phyloP scores from a whole-genome alignment of 2,113 vertebrate genomes.

The Otocyon megalotis region DNA sequence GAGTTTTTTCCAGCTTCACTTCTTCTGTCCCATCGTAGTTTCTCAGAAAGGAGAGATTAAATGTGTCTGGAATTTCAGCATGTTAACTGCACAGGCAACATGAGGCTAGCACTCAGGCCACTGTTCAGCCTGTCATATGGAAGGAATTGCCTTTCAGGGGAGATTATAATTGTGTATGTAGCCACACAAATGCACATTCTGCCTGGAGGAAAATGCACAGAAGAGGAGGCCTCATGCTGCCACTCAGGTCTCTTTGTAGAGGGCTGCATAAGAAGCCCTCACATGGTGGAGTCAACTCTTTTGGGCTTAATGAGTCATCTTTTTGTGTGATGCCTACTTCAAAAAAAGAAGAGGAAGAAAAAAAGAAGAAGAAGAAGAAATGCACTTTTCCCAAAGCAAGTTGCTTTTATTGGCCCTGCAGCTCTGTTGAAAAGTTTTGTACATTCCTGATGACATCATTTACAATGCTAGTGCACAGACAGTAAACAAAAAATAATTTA shows the following conservation, averaged over 20 bases:
- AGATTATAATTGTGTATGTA: constrained; percentile 80
- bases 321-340: constrained; percentile 74
- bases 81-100: constrained; percentile 70
- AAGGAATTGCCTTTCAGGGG: constrained; percentile 79
- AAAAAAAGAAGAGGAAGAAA: neutral
- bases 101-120: constrained; percentile 73
- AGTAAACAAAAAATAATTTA: constrained; percentile 78
- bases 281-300: constrained; percentile 66
- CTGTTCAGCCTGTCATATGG: constrained; percentile 80
- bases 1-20: constrained; percentile 63
- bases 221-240: constrained; percentile 75
- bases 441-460: constrained; percentile 74
- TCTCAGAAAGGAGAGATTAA: constrained; percentile 76
- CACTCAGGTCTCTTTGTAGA: constrained; percentile 77
- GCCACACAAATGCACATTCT: constrained; percentile 81
- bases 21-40: constrained; percentile 68
- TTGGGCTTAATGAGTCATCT: constrained; percentile 77
- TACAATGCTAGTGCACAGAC: constrained; percentile 68
- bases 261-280: constrained; percentile 71
- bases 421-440: constrained; percentile 70
- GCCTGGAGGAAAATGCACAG: constrained; percentile 71
- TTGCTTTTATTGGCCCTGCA: constrained; percentile 70
- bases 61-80: constrained; percentile 74
- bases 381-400: constrained; percentile 39
- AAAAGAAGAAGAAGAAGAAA: constrained; percentile 18